These are phyloP conservation scores for Lophius piscatorius DNA, from an alignment of 2,113 vertebrate species.

Conservation along the genomic window DNA sequence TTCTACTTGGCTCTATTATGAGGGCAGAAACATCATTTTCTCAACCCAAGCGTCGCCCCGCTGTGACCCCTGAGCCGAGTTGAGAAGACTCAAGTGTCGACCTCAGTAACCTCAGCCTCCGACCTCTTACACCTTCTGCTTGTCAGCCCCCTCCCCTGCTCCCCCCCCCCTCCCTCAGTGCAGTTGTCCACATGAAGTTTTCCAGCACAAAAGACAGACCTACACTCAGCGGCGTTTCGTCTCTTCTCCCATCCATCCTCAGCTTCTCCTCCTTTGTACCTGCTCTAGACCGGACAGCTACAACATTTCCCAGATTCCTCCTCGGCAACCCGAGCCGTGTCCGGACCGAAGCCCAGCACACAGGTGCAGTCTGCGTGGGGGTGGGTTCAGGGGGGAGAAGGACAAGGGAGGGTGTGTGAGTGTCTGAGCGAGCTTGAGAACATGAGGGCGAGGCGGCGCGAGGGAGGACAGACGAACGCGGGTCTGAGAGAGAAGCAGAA, in stretches of 20 bases:
- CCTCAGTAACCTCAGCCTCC: slow-evolving; percentile 35
- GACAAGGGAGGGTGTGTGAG: slow-evolving; percentile 43
- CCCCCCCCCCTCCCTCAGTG: background rate
- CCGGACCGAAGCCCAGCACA: slow-evolving; percentile 58
- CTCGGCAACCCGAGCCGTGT: slow-evolving; percentile 73
- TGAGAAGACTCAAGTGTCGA: slow-evolving; percentile 68
- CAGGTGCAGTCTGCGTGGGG: slow-evolving; percentile 69
- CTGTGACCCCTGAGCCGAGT: slow-evolving; percentile 54
- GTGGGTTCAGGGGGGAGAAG: background rate
- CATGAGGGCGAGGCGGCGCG: slow-evolving; percentile 2
- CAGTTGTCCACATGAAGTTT: background rate
- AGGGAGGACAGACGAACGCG: slow-evolving; percentile 9
- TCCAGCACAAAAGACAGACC: too few species aligned
- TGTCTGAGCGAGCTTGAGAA: slow-evolving; percentile 49
- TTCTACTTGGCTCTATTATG: slow-evolving; percentile 65
- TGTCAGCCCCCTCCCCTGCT: slow-evolving; percentile 3
- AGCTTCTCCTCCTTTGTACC: slow-evolving; percentile 37
- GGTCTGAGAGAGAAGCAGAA: slow-evolving; percentile 6
- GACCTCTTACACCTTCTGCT: slow-evolving; percentile 50
- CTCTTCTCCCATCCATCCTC: slow-evolving; percentile 35
- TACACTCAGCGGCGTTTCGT: background rate
- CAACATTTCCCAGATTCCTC: slow-evolving; percentile 80
- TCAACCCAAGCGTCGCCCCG: slow-evolving; percentile 68
- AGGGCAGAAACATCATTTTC: slow-evolving; percentile 79
- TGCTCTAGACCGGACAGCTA: slow-evolving; percentile 50